Percentiles rank a stretch among this genome's conserved stretches.
phyloP scores from a whole-genome alignment of 2,797 vertebrate species.

The Denticeps clupeoides region DNA sequence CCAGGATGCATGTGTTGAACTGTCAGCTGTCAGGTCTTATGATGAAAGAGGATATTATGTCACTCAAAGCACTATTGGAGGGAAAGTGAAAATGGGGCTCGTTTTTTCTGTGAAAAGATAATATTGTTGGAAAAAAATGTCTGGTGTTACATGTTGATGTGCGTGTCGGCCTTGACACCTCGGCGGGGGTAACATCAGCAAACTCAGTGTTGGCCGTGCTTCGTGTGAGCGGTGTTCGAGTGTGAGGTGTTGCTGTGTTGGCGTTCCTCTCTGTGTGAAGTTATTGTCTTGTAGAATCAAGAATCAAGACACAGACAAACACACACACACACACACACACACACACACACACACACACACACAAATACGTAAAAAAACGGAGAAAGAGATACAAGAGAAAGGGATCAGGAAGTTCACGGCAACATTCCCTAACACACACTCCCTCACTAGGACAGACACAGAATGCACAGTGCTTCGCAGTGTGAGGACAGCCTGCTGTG shows the following conservation, averaged over 20 bases:
- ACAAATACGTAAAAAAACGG: conserved; percentile 3
- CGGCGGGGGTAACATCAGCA: conserved; percentile 17
- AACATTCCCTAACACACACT: neutral
- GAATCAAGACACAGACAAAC: neutral
- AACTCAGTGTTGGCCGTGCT: neutral
- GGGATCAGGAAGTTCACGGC: no score
- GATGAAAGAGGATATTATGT: no score
- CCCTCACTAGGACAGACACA: conserved; percentile 3
- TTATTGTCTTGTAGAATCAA: neutral
- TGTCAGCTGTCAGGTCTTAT: no score
- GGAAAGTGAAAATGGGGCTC: no score
- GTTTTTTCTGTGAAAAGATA: conserved; percentile 1
- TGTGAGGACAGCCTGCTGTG: conserved; percentile 55
- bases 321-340: conserved; percentile 2
- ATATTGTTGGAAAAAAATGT: no score
- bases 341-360: neutral
- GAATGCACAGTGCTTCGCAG: conserved; percentile 1
- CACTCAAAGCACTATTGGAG: no score
- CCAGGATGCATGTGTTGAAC: no score
- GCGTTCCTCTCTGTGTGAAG: no score
- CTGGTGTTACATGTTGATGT: conserved; percentile 8
- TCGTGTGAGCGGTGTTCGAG: neutral
- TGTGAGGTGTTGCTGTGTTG: neutral
- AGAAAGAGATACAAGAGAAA: neutral
- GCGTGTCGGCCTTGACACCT: conserved; percentile 8